Conservation (phyloP, 2,113 vertebrate genomes). For the Haemorhous mexicanus region DNA sequence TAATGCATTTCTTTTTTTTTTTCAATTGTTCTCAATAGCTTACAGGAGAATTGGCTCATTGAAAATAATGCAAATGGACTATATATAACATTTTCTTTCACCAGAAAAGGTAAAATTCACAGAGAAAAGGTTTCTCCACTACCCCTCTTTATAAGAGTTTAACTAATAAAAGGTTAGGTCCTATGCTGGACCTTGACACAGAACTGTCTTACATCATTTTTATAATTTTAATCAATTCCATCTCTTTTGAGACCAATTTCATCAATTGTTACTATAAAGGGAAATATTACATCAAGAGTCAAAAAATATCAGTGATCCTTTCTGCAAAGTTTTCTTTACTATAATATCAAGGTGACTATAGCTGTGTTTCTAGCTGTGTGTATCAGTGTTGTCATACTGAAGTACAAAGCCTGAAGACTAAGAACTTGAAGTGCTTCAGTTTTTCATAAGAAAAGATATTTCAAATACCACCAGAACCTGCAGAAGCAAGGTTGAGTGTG, state of each 20-base stretch:
- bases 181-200: background rate
- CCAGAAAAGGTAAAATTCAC: background rate
- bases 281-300: background rate
- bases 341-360: background rate
- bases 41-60: background rate
- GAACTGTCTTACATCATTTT: background rate
- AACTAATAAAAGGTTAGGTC: background rate
- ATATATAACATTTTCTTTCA: background rate
- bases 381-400: background rate
- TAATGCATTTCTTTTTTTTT: background rate
- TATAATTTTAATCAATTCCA: background rate
- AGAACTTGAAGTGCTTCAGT: background rate
- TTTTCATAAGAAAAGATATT: background rate
- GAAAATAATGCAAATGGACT: background rate
- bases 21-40: background rate
- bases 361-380: background rate
- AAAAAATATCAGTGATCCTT: background rate
- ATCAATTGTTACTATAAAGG: background rate
- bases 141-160: background rate
- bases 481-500: background rate
- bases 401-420: background rate
- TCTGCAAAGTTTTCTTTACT: background rate
- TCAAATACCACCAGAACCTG: background rate
- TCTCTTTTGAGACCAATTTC: background rate
- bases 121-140: background rate